Base-by-base conservation (phyloP, 2,888 invertebrate species). In the Nysson spinosus region DNA sequence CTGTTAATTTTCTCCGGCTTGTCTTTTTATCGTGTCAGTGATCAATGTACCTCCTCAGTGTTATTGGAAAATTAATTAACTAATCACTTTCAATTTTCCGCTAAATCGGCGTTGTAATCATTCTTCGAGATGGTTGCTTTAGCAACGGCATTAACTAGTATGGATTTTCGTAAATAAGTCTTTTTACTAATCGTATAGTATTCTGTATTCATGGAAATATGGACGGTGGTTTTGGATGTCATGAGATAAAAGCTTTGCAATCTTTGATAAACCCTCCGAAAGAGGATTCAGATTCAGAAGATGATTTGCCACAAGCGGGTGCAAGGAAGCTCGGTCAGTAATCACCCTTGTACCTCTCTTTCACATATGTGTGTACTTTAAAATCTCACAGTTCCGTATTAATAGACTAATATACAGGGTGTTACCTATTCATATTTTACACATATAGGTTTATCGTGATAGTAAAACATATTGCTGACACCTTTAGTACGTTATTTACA, bases 221-320 rank as follows among this genome's bases (percentile, higher is more conserved):
- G 86, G 83, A 80, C 14, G 77, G 80, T 39, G 70, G 63, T 58
- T 83, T 86, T 7, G 72, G 73, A 40, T 77, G 58, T 37, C 66
- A 77, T 12, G 81, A 87, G 42, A 68, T 87, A 24, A 82, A 85
- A 60, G 81, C 81, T 4, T 64, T 87, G 12, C 81, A 84, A 50
- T 54, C 81, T 55, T 78, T 87, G 54, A 62, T 87, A 17, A 46
- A 47, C 11, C 75, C 80, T 3, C 81, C 85, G 5, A 72, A 80
- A 3, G 80, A 81, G 5, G 78, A 77, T 61, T 83, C 79, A 17
- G 84, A 86, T 50, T 84, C 85, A 0, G 83, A 85, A 11, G 82
- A 83, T 19, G 82, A 83, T 70, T 66, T 85, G 42, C 75, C 80
- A 12, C 87, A 87, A 66, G 77, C 78, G 16, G 81, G 78, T 7